Evolutionary conservation across 2,888 invertebrate genomes (phyloP).

Genomic region (Dolomedes plantarius): DNA sequence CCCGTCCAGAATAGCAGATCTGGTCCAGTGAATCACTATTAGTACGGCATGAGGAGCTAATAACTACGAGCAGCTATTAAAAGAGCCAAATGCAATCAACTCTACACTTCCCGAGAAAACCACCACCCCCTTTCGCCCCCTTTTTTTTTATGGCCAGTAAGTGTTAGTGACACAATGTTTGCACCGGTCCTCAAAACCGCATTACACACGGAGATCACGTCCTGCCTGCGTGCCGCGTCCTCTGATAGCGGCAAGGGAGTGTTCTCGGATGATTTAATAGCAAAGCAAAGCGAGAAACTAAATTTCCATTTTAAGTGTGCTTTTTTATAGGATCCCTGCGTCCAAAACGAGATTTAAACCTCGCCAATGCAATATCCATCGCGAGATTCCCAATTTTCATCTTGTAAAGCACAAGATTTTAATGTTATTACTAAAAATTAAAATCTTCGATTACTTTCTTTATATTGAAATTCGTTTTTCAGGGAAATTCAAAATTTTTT

Average conservation of each 20-base stretch:
- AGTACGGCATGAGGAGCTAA: background rate
- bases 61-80: background rate
- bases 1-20: background rate
- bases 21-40: background rate
- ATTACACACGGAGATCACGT: slow-evolving; percentile 9
- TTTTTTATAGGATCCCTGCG: no score
- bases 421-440: no score
- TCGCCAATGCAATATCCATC: no score
- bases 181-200: slow-evolving; percentile 1
- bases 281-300: background rate
- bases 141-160: background rate
- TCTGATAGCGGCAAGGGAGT: background rate
- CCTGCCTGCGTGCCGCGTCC: background rate
- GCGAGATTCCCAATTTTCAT: no score
- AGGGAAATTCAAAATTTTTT: no score
- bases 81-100: background rate
- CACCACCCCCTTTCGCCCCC: no score
- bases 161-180: background rate
- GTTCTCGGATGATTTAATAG: background rate
- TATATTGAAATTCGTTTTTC: no score
- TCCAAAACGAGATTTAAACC: no score
- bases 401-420: no score
- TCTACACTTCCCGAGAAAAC: background rate
- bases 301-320: slow-evolving; percentile 7
- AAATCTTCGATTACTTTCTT: no score